These are phyloP conservation scores for Aethina tumida DNA, from an alignment of 1,140 invertebrate genomes.

Conservation along the genomic window DNA sequence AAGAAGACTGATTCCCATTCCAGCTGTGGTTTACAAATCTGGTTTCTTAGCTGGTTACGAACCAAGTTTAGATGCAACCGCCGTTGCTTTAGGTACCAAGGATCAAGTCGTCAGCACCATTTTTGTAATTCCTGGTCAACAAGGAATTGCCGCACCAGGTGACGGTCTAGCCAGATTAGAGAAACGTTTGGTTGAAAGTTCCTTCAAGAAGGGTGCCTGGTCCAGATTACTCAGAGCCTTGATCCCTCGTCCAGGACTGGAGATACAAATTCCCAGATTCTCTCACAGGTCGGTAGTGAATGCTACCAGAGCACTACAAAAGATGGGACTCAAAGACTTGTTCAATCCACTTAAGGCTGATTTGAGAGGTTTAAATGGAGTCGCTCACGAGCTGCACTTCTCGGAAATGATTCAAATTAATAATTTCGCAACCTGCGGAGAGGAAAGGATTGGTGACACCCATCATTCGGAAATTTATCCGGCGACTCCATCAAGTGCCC, in stretches of 20 bases:
- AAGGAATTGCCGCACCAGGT: conserved; percentile 52
- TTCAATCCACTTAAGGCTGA: conserved; percentile 64
- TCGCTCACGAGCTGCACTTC: conserved; percentile 60
- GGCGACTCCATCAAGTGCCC: conserved; percentile 42
- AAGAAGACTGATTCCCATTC: conserved; percentile 66
- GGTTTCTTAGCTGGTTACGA: conserved; percentile 75
- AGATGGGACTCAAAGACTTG: conserved; percentile 70
- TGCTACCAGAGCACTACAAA: conserved; percentile 59
- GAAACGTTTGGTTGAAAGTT: conserved; percentile 51
- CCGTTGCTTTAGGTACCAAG: conserved; percentile 58
- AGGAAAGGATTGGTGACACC: conserved; percentile 56
- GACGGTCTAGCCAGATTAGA: conserved; percentile 66
- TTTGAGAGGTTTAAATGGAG: conserved; percentile 66
- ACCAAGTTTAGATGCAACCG: conserved; percentile 68
- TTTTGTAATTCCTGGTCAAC: conserved; percentile 57
- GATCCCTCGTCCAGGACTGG: conserved; percentile 59
- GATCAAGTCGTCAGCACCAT: conserved; percentile 65
- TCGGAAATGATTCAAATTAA: conserved; percentile 73
- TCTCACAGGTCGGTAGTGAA: conserved; percentile 73
- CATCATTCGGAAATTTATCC: conserved; percentile 73
- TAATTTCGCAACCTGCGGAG: conserved; percentile 68
- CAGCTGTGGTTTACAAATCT: conserved; percentile 63
- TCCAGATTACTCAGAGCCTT: conserved; percentile 59
- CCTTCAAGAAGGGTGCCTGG: conserved; percentile 58
- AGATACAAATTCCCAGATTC: conserved; percentile 73